A percentile compares a stretch with the other conserved stretches of the same genome.
Evolutionary conservation across 2,113 vertebrate species (phyloP).

Genomic region (Eonycteris spelaea): DNA sequence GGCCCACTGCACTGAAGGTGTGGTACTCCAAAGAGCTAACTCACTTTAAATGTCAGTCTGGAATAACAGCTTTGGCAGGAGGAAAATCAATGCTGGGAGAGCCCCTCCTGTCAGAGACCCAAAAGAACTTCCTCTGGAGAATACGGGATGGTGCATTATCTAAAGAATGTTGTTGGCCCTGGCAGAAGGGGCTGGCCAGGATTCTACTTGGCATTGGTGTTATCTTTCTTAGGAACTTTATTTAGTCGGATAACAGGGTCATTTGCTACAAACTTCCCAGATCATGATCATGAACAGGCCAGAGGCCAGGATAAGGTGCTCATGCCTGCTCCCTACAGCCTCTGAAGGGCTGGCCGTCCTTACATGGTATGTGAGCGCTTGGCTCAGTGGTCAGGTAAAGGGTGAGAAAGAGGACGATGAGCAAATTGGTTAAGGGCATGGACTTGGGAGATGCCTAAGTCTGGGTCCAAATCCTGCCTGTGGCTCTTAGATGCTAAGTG

Average conservation of each 20-base stretch:
- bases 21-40: neutral
- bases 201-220: neutral
- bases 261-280: neutral
- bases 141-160: fast-evolving
- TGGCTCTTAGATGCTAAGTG: neutral
- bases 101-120: neutral
- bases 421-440: neutral
- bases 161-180: neutral
- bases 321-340: neutral
- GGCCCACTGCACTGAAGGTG: neutral
- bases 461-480: neutral
- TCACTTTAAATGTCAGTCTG: neutral
- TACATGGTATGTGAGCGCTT: fast-evolving
- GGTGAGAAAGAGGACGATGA: neutral
- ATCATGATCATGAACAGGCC: neutral
- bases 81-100: neutral
- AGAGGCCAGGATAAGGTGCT: neutral
- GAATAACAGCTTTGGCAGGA: neutral
- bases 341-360: neutral
- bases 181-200: neutral
- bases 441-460: neutral
- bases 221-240: neutral
- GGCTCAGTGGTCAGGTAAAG: neutral
- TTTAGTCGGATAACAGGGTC: neutral
- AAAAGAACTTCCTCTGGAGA: neutral